These are phyloP conservation scores for Eupithecia dodoneata DNA, from an alignment of 2,888 invertebrate genomes.

Conservation along the genomic window DNA sequence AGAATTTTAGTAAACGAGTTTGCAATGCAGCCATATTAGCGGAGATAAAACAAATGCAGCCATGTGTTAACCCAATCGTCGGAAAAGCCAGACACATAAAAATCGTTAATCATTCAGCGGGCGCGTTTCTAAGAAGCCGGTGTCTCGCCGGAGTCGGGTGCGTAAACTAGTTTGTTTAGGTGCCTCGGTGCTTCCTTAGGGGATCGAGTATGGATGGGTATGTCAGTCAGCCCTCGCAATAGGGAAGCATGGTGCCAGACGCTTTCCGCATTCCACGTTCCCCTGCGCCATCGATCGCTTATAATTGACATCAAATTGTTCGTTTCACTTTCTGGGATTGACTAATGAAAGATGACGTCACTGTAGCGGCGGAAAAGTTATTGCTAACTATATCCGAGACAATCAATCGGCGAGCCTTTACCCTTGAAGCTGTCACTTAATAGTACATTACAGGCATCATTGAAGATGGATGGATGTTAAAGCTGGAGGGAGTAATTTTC, in stretches of 20 bases:
- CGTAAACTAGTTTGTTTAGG: slow-evolving; percentile 60
- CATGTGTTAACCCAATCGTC: slow-evolving; percentile 43
- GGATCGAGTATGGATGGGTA: slow-evolving; percentile 29
- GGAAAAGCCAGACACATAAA: slow-evolving; percentile 38
- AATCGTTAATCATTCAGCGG: slow-evolving; percentile 36
- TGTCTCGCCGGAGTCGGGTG: slow-evolving; percentile 27
- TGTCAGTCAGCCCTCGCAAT: slow-evolving; percentile 47
- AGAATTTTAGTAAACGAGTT: slow-evolving; percentile 31
- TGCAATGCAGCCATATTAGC: slow-evolving; percentile 33
- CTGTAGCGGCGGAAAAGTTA: slow-evolving; percentile 3
- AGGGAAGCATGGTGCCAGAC: slow-evolving; percentile 59
- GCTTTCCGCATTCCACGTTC: slow-evolving; percentile 53
- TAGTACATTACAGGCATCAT: neutral
- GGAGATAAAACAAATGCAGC: slow-evolving; percentile 32
- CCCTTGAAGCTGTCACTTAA: neutral
- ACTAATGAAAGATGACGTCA: slow-evolving; percentile 35
- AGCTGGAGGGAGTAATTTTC: neutral
- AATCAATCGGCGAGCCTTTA: neutral
- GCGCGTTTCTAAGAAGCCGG: slow-evolving; percentile 47
- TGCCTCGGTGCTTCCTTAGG: slow-evolving; percentile 45
- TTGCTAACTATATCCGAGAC: slow-evolving; percentile 7
- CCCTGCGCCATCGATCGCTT: slow-evolving; percentile 65
- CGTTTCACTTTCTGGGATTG: slow-evolving; percentile 57
- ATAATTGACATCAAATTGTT: slow-evolving; percentile 67
- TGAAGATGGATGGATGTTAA: neutral